Evolutionary conservation across 2,888 invertebrate species (phyloP).

Genomic region (Cabera pusaria): DNA sequence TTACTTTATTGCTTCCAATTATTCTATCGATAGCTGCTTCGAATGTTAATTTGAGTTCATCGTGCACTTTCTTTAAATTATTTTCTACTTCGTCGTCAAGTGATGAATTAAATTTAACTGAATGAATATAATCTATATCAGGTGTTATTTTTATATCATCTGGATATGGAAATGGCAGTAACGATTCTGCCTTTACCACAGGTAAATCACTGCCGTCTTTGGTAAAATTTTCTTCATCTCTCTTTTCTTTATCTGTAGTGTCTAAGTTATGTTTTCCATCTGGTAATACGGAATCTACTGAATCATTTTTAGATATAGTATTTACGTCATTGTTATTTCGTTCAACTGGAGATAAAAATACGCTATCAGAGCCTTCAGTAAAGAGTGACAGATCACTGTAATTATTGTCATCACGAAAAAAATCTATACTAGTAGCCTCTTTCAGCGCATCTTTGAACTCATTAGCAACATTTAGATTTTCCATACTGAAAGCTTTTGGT

Average conservation of each 20-base stretch:
- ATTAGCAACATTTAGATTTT: constrained; percentile 55
- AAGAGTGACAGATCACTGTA: constrained; percentile 58
- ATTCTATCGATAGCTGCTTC: constrained; percentile 69
- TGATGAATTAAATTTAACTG: constrained; percentile 18
- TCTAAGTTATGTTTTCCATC: constrained; percentile 9
- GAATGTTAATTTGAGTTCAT: constrained; percentile 64
- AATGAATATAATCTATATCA: constrained; percentile 34
- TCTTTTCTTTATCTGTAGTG: constrained; percentile 23
- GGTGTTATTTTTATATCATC: constrained; percentile 44
- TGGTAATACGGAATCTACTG: constrained; percentile 3
- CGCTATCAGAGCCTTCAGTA: constrained; percentile 65
- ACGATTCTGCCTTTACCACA: constrained; percentile 57
- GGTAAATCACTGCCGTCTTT: constrained; percentile 33
- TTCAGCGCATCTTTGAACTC: constrained; percentile 59
- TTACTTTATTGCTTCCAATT: constrained; percentile 45
- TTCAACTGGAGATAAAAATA: constrained; percentile 53
- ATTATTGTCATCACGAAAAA: constrained; percentile 44
- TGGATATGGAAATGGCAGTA: constrained; percentile 61
- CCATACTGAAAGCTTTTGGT: constrained; percentile 71
- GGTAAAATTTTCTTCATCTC: constrained; percentile 1
- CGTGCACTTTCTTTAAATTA: constrained; percentile 63
- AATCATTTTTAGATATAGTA: constrained; percentile 26
- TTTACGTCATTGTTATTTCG: constrained; percentile 45
- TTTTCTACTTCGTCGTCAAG: constrained; percentile 51
- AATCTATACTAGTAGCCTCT: constrained; percentile 72